phyloP scores from a whole-genome alignment of 2,797 vertebrate species.

The Gorsachius magnificus region DNA sequence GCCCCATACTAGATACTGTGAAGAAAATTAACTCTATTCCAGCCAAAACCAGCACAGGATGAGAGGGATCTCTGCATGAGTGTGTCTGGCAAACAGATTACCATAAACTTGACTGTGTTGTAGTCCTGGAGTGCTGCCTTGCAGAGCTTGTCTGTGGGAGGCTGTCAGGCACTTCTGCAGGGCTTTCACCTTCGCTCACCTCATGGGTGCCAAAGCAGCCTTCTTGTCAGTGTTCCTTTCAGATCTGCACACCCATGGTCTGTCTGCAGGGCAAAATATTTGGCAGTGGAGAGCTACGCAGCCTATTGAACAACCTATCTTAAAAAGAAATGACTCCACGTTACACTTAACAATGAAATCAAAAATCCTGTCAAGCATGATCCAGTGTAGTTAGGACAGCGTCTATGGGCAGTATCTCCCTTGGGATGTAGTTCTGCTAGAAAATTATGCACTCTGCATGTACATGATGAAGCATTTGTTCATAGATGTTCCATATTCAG shows the following conservation, averaged over 20 bases:
- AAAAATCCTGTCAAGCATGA: not conserved
- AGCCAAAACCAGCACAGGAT: not conserved
- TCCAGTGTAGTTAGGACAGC: not conserved
- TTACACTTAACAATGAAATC: not conserved
- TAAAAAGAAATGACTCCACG: not conserved
- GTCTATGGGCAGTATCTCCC: not conserved
- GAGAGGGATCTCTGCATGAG: not conserved
- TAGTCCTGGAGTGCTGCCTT: not conserved
- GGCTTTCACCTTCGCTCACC: not conserved
- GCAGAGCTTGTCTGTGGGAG: not conserved
- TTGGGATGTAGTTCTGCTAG: not conserved
- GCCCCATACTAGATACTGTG: no score
- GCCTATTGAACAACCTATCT: not conserved
- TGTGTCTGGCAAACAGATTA: not conserved
- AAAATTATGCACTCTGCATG: not conserved
- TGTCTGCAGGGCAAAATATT: not conserved
- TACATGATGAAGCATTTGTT: not conserved
- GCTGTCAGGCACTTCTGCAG: not conserved
- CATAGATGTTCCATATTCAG: not conserved
- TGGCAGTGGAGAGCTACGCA: not conserved
- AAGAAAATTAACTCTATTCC: no score
- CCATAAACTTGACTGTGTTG: not conserved
- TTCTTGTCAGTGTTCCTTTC: not conserved
- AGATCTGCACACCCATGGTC: rapidly evolving
- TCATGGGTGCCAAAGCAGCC: not conserved